Evolutionary conservation across 2,113 vertebrate genomes (phyloP), one percentile per base, ranked within the genome.

Genomic region (Prunella himalayana): DNA sequence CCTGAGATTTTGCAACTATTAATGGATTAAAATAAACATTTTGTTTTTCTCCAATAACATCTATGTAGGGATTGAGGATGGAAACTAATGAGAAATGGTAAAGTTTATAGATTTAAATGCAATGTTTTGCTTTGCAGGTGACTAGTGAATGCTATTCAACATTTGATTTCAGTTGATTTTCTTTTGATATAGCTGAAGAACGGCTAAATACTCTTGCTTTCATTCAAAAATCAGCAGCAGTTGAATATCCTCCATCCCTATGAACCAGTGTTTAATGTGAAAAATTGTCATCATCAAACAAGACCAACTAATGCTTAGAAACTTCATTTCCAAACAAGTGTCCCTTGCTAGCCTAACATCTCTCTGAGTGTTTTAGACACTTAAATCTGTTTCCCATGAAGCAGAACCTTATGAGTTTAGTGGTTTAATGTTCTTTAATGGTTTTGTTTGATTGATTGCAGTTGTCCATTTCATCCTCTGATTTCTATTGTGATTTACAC

Each of bases 251-350:
- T 59, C 78, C 90, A 37, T 70, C 30, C 78, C 59, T 53, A 50
- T 79, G 79, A 82, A 77, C 23, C 57, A 45, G 25, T 87, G 93
- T 95, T 83, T 92, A 92, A 86, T 89, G 72, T 91, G 82, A 95
- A 91, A 97, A 93, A 86, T 78, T 83, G 42, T 75, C 70, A 63
- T 86, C 75, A 42, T 95, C 57, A 86, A 82, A 94, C 45, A 75
- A 91, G 85, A 88, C 30, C 21, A 31, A 7, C 15, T 84, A 54
- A 5, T 88, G 41, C 30, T 83, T 69, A 56, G 85, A 94, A 96
- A 95, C 57, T 47, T 95, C 80, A 95, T 92, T 94, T 87, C 39
- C 41, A 69, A 94, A 28, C 16, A 70, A 86, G 57, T 45, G 37
- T 17, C 64, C 82, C 77, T 59, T 88, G 39, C 28, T 47, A 60